Percentiles rank a stretch among this genome's conserved stretches.
phyloP scores from a whole-genome alignment of 1,140 invertebrate species.

The Drosophila yakuba region DNA sequence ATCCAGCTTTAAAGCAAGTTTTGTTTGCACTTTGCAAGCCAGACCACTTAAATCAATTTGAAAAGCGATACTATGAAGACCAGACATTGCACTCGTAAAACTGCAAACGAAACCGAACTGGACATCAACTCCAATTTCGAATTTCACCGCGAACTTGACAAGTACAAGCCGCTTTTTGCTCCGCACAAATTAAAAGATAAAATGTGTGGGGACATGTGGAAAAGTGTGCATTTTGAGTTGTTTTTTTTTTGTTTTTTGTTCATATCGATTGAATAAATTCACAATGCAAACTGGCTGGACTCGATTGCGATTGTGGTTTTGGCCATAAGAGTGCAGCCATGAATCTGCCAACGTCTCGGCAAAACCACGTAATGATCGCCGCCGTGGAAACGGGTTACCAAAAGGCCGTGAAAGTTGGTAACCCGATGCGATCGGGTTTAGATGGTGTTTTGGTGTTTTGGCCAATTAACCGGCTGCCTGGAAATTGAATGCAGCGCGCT shows the following conservation, averaged over 20 bases:
- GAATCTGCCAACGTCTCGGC: conserved; percentile 9
- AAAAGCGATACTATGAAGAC: no score
- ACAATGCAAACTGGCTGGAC: conserved; percentile 50
- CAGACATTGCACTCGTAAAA: conserved; percentile 38
- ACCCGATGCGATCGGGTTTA: conserved; percentile 19
- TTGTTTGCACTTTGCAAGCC: neutral
- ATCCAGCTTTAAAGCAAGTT: neutral
- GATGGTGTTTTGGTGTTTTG: conserved; percentile 11
- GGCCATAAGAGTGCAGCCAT: conserved; percentile 35
- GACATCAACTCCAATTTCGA: conserved; percentile 36
- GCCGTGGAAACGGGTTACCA: conserved; percentile 25
- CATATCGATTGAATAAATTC: conserved; percentile 8
- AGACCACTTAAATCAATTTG: neutral
- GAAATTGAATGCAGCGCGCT: conserved; percentile 5
- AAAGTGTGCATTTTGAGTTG: conserved; percentile 9
- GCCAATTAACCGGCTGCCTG: conserved; percentile 39
- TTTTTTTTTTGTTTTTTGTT: neutral
- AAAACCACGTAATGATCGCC: conserved; percentile 29
- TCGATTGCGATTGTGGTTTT: conserved; percentile 49
- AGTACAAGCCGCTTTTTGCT: conserved; percentile 21
- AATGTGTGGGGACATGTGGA: conserved; percentile 30
- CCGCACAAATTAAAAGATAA: conserved; percentile 33
- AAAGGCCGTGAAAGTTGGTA: conserved; percentile 52
- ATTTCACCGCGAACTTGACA: conserved; percentile 39
- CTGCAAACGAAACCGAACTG: conserved; percentile 32